phyloP scores from a whole-genome alignment of 2,797 vertebrate genomes.

The Centropyge bicolor region DNA sequence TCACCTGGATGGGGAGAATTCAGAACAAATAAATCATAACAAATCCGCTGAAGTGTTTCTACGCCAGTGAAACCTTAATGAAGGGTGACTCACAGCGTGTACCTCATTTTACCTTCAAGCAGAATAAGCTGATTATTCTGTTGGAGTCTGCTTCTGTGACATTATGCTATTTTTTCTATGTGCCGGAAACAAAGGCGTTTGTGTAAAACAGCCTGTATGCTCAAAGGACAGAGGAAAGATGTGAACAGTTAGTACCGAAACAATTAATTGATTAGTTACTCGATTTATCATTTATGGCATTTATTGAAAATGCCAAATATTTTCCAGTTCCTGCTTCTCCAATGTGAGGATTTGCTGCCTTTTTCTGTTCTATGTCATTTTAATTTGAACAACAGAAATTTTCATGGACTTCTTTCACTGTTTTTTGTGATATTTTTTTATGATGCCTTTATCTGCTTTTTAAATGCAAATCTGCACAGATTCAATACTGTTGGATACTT shows the following conservation, averaged over 20 bases:
- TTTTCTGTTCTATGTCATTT: no score
- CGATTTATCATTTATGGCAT: background rate
- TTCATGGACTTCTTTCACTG: no score
- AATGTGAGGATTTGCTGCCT: background rate
- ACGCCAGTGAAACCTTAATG: conserved; percentile 15
- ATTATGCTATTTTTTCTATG: background rate
- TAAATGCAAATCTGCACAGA: background rate
- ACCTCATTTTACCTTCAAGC: conserved; percentile 20
- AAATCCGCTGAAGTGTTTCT: conserved; percentile 34
- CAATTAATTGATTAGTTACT: background rate
- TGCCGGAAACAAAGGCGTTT: background rate
- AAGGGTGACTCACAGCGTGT: conserved; percentile 30
- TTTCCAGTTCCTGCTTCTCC: background rate
- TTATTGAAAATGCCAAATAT: background rate
- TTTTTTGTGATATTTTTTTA: no score
- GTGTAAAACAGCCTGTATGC: background rate
- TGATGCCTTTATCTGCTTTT: background rate
- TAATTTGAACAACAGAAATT: no score
- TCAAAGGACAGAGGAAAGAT: background rate
- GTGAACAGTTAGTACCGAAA: background rate
- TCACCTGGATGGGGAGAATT: conserved; percentile 21
- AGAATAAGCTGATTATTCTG: conserved; percentile 3
- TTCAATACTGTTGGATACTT: background rate
- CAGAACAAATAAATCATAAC: conserved; percentile 34
- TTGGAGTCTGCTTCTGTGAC: background rate